A percentile compares a stretch with the other conserved stretches of the same genome.
Evolutionary conservation across 2,113 vertebrate genomes (phyloP).

Genomic region (Podilymbus podiceps): DNA sequence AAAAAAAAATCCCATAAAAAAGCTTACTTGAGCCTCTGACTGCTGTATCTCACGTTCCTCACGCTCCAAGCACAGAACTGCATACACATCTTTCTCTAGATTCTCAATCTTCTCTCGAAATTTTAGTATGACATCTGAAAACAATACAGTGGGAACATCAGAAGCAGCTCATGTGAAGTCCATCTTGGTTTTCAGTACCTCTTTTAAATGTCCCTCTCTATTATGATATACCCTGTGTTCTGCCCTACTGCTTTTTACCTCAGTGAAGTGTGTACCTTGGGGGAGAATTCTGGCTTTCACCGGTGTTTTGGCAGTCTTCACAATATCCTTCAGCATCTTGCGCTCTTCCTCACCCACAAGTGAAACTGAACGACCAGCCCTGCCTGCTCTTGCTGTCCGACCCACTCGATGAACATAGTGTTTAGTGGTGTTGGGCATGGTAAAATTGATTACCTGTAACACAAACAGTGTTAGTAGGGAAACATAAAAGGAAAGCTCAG

Average conservation of each 20-base stretch:
- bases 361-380: slow-evolving; percentile 90
- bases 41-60: slow-evolving; percentile 90
- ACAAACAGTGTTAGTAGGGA: background rate
- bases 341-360: slow-evolving; percentile 93
- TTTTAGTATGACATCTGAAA: slow-evolving; percentile 90
- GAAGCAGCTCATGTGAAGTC: background rate
- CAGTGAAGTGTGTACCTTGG: slow-evolving; percentile 75
- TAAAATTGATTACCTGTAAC: slow-evolving; percentile 94
- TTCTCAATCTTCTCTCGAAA: slow-evolving; percentile 93
- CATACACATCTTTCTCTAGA: slow-evolving; percentile 90
- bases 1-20: no score
- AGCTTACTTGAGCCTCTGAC: slow-evolving; percentile 87
- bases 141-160: background rate
- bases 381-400: slow-evolving; percentile 89
- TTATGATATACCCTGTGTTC: rapidly evolving
- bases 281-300: slow-evolving; percentile 94
- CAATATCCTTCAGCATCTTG: slow-evolving; percentile 94
- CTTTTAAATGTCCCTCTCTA: background rate
- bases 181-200: background rate
- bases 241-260: background rate
- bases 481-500: background rate
- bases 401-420: slow-evolving; percentile 97
- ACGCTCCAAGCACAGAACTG: slow-evolving; percentile 87
- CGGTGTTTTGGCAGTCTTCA: slow-evolving; percentile 84
- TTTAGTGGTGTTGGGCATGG: slow-evolving; percentile 94